Evolutionary conservation across 1,140 invertebrate species (phyloP).

Genomic region (Pogonognathellus flavescens): DNA sequence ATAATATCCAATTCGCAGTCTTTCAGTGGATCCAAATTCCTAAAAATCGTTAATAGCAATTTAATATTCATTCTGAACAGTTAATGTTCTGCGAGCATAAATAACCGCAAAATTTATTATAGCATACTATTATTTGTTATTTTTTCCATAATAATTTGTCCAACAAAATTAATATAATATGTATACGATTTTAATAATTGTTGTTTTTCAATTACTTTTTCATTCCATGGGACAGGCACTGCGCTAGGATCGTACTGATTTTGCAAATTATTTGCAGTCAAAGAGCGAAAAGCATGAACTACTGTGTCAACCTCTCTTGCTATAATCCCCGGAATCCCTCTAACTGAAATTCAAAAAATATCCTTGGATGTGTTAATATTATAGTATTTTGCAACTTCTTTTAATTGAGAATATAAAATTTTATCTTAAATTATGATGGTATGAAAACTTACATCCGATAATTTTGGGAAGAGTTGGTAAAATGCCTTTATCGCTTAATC

Average conservation of each 20-base stretch:
- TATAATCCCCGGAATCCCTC: slow-evolving; percentile 7
- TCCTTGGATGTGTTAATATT: too few species aligned
- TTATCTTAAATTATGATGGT: neutral
- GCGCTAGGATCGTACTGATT: slow-evolving; percentile 18
- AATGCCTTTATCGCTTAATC: slow-evolving; percentile 40
- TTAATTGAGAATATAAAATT: too few species aligned
- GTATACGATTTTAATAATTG: neutral
- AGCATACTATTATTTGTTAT: too few species aligned
- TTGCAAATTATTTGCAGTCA: neutral
- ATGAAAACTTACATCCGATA: neutral
- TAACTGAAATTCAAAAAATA: slow-evolving; percentile 12
- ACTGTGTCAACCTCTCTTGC: neutral
- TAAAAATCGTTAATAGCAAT: too few species aligned
- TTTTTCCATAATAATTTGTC: too few species aligned
- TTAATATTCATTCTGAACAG: too few species aligned
- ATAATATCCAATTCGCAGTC: slow-evolving; percentile 60
- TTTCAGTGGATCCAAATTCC: slow-evolving; percentile 25
- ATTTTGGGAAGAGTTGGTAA: neutral
- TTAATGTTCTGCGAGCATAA: too few species aligned
- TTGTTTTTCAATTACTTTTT: neutral
- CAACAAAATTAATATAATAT: too few species aligned
- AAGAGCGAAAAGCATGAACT: neutral
- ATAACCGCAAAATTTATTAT: too few species aligned
- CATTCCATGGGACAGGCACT: slow-evolving; percentile 54
- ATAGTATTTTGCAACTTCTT: too few species aligned